phyloP scores from a whole-genome alignment of 1,140 invertebrate species.

The Drosophila trapezifrons region DNA sequence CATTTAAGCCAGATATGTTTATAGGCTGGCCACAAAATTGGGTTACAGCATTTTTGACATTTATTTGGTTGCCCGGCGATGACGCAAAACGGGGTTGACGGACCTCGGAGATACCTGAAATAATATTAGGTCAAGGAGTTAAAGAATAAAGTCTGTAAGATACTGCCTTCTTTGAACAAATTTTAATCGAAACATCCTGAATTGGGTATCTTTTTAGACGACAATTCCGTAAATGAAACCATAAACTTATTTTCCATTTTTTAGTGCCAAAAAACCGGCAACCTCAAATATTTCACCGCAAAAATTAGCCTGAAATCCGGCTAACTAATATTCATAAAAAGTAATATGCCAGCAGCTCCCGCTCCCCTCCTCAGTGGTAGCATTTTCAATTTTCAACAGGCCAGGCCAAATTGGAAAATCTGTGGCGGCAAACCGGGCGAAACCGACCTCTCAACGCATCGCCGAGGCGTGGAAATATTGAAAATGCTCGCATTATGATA shows the following conservation, averaged over 20 bases:
- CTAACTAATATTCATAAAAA: slow-evolving; percentile 66
- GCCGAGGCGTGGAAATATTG: slow-evolving; percentile 65
- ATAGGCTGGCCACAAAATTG: slow-evolving; percentile 39
- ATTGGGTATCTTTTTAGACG: not conserved
- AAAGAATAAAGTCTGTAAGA: not conserved
- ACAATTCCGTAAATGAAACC: not conserved
- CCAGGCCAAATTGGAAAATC: slow-evolving; percentile 54
- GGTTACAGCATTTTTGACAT: slow-evolving; percentile 46
- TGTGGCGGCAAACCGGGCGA: slow-evolving; percentile 28
- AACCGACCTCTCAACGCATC: slow-evolving; percentile 12
- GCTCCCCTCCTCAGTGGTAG: slow-evolving; percentile 6
- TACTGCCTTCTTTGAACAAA: not conserved
- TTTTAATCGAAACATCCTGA: not conserved
- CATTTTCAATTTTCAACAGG: slow-evolving; percentile 49
- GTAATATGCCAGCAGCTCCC: slow-evolving; percentile 22
- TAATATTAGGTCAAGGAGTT: not conserved
- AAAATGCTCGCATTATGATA: slow-evolving; percentile 79
- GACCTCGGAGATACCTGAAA: slow-evolving; percentile 13
- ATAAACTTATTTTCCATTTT: not conserved
- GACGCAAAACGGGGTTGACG: slow-evolving; percentile 21
- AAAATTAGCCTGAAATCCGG: slow-evolving; percentile 45
- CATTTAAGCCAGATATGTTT: slow-evolving; percentile 52
- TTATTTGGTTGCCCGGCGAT: slow-evolving; percentile 16
- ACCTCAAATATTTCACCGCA: slow-evolving; percentile 13
- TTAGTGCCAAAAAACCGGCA: not conserved